Percentiles rank a stretch among this genome's conserved stretches.
Conservation (phyloP, 2,888 invertebrate genomes). For the Cerastoderma edule region DNA sequence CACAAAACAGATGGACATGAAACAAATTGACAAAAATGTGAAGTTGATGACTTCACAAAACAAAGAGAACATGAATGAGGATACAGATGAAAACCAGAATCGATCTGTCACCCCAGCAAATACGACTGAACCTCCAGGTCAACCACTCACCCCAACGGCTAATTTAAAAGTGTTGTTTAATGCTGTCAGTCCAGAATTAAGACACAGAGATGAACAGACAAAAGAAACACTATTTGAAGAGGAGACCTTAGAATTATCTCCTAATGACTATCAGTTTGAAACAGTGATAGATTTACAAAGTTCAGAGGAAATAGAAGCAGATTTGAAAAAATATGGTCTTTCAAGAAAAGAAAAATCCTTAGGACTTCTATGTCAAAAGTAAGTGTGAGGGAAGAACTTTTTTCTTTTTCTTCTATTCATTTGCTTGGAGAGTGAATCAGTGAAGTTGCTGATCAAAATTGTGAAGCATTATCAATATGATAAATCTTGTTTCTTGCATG, state of each 20-base stretch:
- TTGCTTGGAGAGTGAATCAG: no score
- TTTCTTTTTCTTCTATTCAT: constrained; percentile 12
- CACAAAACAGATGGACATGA: constrained; percentile 56
- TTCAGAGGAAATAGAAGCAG: constrained; percentile 37
- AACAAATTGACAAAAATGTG: constrained; percentile 50
- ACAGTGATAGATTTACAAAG: constrained; percentile 48
- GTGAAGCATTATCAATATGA: no score
- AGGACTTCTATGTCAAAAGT: constrained; percentile 82
- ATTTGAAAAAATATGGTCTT: constrained; percentile 32
- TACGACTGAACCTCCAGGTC: constrained; percentile 51
- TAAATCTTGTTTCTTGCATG: no score
- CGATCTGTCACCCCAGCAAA: constrained; percentile 60
- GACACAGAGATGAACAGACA: constrained; percentile 68
- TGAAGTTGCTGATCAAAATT: no score
- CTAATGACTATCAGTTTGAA: constrained; percentile 48
- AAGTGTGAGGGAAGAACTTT: no score
- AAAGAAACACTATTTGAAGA: constrained; percentile 55
- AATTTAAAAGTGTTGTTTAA: constrained; percentile 89
- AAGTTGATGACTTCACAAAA: constrained; percentile 49
- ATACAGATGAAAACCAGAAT: constrained; percentile 52
- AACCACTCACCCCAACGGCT: constrained; percentile 87
- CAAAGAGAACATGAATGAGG: constrained; percentile 54
- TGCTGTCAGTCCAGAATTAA: constrained; percentile 86
- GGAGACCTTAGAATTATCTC: constrained; percentile 19
- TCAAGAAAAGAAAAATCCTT: constrained; percentile 82